Conservation (phyloP, 92 coral and sea anemone species). For the Ricordea florida region DNA sequence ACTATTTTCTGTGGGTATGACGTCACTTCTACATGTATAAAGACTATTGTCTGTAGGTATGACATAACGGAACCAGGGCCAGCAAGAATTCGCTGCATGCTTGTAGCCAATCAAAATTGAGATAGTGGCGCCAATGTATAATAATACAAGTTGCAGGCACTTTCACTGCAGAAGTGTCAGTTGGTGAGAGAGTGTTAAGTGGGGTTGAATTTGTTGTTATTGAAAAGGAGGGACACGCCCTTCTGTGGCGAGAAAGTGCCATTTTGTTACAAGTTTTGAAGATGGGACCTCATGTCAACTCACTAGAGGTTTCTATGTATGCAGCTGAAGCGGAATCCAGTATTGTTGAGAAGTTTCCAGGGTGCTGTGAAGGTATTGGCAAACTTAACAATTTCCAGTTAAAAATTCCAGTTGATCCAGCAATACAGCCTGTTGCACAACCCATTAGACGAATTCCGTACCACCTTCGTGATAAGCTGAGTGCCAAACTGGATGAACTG, state of each 20-base stretch:
- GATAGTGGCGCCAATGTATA: too few relatives aligned
- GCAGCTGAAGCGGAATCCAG: background rate
- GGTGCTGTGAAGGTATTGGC: constrained; percentile 61
- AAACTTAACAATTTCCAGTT: constrained; percentile 44
- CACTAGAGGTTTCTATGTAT: background rate
- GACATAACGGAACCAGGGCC: too few relatives aligned
- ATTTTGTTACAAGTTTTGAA: constrained; percentile 7
- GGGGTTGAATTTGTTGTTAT: constrained; percentile 37
- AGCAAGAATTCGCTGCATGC: too few relatives aligned
- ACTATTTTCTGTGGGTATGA: too few relatives aligned
- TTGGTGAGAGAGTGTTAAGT: background rate
- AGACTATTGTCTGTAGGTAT: too few relatives aligned
- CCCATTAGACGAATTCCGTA: constrained; percentile 46
- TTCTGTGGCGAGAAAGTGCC: constrained; percentile 32
- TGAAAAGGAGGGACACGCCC: constrained; percentile 23
- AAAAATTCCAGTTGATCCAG: constrained; percentile 27
- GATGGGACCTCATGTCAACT: constrained; percentile 20
- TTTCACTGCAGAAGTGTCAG: constrained; percentile 29
- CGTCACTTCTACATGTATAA: too few relatives aligned
- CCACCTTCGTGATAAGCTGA: constrained; percentile 11
- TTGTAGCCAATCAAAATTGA: too few relatives aligned
- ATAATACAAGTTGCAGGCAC: constrained; percentile 18
- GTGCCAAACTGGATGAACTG: constrained; percentile 27
- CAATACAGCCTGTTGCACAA: constrained; percentile 40
- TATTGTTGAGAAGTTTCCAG: constrained; percentile 46